Percentiles rank a stretch among this genome's conserved stretches.
phyloP scores from a whole-genome alignment of 2,888 invertebrate genomes.

The Ochropleura leucogaster region DNA sequence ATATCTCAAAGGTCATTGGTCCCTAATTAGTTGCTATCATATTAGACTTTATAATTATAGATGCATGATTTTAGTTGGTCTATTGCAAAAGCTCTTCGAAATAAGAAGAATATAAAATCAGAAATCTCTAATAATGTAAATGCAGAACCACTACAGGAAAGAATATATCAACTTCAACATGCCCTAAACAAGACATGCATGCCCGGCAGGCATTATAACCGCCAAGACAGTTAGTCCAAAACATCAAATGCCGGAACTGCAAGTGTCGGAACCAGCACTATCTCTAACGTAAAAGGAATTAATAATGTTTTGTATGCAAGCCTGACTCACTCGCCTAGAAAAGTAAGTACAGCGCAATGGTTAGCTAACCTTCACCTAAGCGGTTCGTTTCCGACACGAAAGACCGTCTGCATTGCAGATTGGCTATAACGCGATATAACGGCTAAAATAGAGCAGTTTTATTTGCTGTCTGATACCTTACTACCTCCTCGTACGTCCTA shows the following conservation, averaged over 20 bases:
- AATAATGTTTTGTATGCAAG: conserved; percentile 38
- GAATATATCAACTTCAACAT: neutral
- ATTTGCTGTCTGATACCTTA: neutral
- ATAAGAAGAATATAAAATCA: neutral
- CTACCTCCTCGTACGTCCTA: too few relatives aligned
- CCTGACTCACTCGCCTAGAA: conserved; percentile 27
- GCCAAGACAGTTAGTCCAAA: neutral
- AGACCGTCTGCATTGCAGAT: conserved; percentile 24
- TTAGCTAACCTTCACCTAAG: conserved; percentile 50
- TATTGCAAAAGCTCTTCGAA: neutral
- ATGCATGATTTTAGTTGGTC: neutral
- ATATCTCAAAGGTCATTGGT: neutral
- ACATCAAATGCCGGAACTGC: conserved; percentile 5
- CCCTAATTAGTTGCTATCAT: neutral
- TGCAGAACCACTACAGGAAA: neutral
- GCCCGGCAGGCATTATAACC: neutral
- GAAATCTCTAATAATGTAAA: neutral
- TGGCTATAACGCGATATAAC: conserved; percentile 9
- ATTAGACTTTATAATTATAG: neutral
- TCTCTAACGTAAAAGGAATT: conserved; percentile 25
- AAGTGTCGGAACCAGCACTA: conserved; percentile 27
- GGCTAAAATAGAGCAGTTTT: neutral
- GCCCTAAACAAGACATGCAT: neutral
- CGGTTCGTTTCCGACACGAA: conserved; percentile 36
- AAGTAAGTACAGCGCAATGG: conserved; percentile 17